Evolutionary conservation across 1,140 invertebrate species (phyloP).

Genomic region (Orussus abietinus): DNA sequence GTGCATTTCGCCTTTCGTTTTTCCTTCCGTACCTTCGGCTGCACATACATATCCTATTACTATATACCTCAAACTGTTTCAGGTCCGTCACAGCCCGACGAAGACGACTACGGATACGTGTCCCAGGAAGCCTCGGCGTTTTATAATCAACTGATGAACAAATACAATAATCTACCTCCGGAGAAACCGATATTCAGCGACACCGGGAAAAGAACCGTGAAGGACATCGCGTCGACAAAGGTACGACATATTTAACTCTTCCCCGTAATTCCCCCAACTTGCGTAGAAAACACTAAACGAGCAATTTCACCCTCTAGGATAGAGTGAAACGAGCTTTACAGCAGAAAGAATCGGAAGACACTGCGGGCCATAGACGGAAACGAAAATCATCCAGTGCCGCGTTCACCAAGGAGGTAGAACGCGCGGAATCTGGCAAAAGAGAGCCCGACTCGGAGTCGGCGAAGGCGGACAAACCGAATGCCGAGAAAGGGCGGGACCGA

Average conservation of each 20-base stretch:
- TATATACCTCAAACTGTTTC: conserved; percentile 14
- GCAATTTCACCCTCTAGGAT: too few relatives aligned
- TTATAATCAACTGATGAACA: conserved; percentile 80
- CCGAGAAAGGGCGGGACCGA: conserved; percentile 48
- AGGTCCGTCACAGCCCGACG: conserved; percentile 75
- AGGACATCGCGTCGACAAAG: conserved; percentile 53
- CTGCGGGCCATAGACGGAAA: conserved; percentile 64
- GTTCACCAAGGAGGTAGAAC: conserved; percentile 21
- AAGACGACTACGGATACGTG: conserved; percentile 87
- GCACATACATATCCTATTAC: conserved; percentile 9
- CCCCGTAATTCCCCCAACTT: too few relatives aligned
- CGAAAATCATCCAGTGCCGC: conserved; percentile 50
- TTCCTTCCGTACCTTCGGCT: background rate
- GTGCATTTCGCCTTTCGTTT: background rate
- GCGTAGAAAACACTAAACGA: too few relatives aligned
- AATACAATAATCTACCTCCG: conserved; percentile 69
- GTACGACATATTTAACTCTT: too few relatives aligned
- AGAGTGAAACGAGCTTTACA: conserved; percentile 72
- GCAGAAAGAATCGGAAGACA: conserved; percentile 69
- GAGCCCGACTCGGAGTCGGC: conserved; percentile 24
- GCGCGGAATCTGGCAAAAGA: conserved; percentile 21
- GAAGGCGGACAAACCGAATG: conserved; percentile 25
- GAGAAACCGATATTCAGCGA: conserved; percentile 53
- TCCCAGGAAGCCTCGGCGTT: conserved; percentile 76
- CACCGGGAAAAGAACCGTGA: conserved; percentile 43